Evolutionary conservation across 2,888 invertebrate species (phyloP), one percentile per base, ranked within the genome.

Genomic region (Apantesis nais): DNA sequence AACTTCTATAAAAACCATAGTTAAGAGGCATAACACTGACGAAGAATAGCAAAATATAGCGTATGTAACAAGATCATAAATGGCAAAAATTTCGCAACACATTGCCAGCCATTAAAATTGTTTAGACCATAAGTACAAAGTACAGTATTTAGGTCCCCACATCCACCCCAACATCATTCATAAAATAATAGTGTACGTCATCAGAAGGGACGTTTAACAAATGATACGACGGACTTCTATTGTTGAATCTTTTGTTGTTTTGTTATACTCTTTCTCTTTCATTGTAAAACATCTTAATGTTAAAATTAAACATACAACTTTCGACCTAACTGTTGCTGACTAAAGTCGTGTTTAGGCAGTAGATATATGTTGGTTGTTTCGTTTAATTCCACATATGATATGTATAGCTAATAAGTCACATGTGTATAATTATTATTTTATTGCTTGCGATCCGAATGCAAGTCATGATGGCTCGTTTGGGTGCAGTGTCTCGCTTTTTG

Each of bases 351-450:
- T 79, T 81, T 77, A 34, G 69, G 64, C 70, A 66, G 7, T 41
- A 68, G 4, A 39, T 62, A 34, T 11, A 64, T 72, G 63, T 72
- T 60, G 41, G 31, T 63, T 65, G 72, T 76, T 74, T 85, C 83
- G 87, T 90, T 88, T 88, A 88, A 88, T 88, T 90, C 87, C 85
- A 82, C 87, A 87, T 87, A 87, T 87, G 89, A 89, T 89, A 86
- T 89, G 90, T 90, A 89, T 82, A 87, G 90, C 90, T 93, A 93
- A 94, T 94, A 94, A 92, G 92, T 94, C 93, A 92, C 92, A 93
- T 92, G 93, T 91, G 93, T 93, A 93, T 93, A 94, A 94, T 94
- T 93, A 94, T 94, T 93, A 93, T 93, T 93, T 94, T 93, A 93
- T 93, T 92, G 93, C 88, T 81, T 83, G 87, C 89, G 83, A 89